Base-by-base conservation (phyloP, 2,888 invertebrate genomes). In the Caenorhabditis angaria region DNA sequence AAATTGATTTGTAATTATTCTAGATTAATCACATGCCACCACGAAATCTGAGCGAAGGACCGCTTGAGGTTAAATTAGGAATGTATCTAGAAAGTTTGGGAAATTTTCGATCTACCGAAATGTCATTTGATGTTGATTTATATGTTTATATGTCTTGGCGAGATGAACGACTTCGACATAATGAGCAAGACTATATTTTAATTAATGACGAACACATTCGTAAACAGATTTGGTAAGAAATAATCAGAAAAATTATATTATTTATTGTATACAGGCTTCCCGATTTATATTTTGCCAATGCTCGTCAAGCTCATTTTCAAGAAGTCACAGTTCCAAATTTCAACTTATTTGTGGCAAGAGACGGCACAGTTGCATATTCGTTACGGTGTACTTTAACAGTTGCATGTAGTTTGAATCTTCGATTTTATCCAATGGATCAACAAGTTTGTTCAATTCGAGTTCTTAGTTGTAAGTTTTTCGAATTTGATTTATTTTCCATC, bases 351-450 rank as follows among this genome's bases (percentile, higher is more conserved):
- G 78, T 85, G 1, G 77, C 79, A 6, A 73, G 80, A 20, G 83
- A 84, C 65, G 83, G 83, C 20, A 82, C 81, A 6, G 70, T 85
- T 8, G 84, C 83, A 5, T 85, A 84, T 51, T 85, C 85, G 0
- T 78, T 72, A 48, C 61, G 85, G 61, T 81, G 78, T 48, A 74
- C 70, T 24, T 35, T 83, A 14, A 83, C 82, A 24, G 83, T 83
- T 5, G 83, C 83, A 14, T 83, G 79, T 50, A 80, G 79, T 62
- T 61, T 80, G 58, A 72, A 80, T 35, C 48, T 79, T 32, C 66
- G 78, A 55, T 77, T 70, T 61, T 86, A 86, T 58, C 86, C 86
- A 22, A 86, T 86, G 86, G 86, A 86, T 58, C 73, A 77, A 5
- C 86, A 86, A 64, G 55, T 77, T 24, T 85, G 86, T 56, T 72